phyloP scores from a whole-genome alignment of 2,797 vertebrate genomes.

The Mastacembelus armatus region DNA sequence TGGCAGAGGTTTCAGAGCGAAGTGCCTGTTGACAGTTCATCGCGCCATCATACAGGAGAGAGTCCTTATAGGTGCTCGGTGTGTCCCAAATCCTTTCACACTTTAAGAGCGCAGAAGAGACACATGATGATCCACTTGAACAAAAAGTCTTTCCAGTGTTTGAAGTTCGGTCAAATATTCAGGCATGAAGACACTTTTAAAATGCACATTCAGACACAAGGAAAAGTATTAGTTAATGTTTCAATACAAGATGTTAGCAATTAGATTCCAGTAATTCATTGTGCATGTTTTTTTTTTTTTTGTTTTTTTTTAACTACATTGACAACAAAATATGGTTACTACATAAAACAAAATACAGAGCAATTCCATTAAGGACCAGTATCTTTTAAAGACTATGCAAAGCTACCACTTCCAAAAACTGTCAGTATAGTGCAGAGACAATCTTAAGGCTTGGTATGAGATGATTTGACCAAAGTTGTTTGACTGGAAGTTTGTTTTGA shows the following conservation, averaged over 20 bases:
- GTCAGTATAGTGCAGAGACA: neutral
- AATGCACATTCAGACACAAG: slow-evolving; percentile 27
- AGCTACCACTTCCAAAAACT: slow-evolving; percentile 8
- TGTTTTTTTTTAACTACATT: too few relatives aligned
- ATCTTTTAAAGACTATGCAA: neutral
- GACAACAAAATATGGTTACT: too few relatives aligned
- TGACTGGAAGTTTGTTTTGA: too few relatives aligned
- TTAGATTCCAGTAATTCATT: too few relatives aligned
- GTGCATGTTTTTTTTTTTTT: too few relatives aligned
- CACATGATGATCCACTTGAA: slow-evolving; percentile 42
- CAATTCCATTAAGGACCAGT: too few relatives aligned
- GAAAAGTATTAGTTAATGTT: neutral
- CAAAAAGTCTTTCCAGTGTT: slow-evolving; percentile 56
- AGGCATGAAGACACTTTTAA: slow-evolving; percentile 41
- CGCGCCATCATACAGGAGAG: slow-evolving; percentile 45
- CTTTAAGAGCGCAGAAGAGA: slow-evolving; percentile 21
- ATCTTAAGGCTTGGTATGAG: neutral
- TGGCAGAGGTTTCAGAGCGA: slow-evolving; percentile 44
- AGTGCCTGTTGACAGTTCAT: slow-evolving; percentile 42
- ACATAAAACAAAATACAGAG: neutral
- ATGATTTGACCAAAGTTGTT: too few relatives aligned
- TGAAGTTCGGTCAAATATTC: slow-evolving; percentile 58
- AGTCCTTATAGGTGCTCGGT: slow-evolving; percentile 45
- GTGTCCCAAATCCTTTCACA: slow-evolving; percentile 51
- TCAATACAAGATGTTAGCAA: too few relatives aligned